Evolutionary conservation across 2,797 vertebrate genomes (phyloP).

Genomic region (Malacoctenus gilli): DNA sequence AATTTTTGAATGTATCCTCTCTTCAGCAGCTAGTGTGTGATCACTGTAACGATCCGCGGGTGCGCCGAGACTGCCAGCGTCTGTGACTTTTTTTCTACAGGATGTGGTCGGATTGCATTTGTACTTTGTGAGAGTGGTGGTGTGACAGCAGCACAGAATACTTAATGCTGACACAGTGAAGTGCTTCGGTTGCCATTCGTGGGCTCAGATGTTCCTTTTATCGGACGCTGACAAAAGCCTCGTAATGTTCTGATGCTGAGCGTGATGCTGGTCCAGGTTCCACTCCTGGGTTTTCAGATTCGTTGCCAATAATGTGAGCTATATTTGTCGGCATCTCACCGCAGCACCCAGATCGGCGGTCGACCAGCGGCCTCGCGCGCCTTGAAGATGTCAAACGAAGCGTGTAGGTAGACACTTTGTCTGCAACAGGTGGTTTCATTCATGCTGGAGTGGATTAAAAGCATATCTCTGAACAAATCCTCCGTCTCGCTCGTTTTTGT

Average conservation of each 20-base stretch:
- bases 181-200: constrained; percentile 19
- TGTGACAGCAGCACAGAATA: constrained; percentile 31
- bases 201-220: constrained; percentile 14
- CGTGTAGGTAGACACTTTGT: constrained; percentile 23
- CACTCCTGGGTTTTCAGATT: constrained; percentile 26
- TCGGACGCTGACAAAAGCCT: constrained; percentile 35
- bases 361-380: constrained; percentile 6
- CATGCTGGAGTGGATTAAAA: constrained; percentile 57
- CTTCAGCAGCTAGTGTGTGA: constrained; percentile 33
- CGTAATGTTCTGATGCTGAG: constrained; percentile 28
- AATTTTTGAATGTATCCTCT: constrained; percentile 51
- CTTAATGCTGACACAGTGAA: constrained; percentile 26
- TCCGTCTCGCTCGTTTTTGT: constrained; percentile 1
- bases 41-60: constrained; percentile 27
- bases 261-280: constrained; percentile 22
- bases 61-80: constrained; percentile 14
- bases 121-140: constrained; percentile 29
- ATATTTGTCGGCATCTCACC: constrained; percentile 4
- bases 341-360: constrained; percentile 17
- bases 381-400: constrained; percentile 13
- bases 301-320: constrained; percentile 36
- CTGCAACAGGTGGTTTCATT: constrained; percentile 36
- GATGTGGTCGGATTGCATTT: constrained; percentile 31
- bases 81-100: constrained; percentile 18
- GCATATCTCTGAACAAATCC: constrained; percentile 43